These are phyloP conservation scores for Drosophila algonquin DNA, from an alignment of 2,888 invertebrate genomes.

Conservation along the genomic window DNA sequence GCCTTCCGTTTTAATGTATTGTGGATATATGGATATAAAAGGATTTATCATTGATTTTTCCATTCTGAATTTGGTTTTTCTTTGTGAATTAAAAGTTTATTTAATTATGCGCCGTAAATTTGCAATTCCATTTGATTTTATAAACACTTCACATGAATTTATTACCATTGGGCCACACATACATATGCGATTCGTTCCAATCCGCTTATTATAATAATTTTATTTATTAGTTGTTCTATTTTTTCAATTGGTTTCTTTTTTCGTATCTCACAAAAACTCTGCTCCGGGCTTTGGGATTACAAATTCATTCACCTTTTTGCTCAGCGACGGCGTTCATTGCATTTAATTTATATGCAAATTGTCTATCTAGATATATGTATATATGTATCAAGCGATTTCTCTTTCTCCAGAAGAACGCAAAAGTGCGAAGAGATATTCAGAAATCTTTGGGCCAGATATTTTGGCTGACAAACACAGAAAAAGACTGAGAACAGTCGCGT, in stretches of 20 bases:
- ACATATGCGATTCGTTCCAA: background rate
- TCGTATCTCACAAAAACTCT: background rate
- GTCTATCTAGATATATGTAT: background rate
- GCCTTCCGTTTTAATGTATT: background rate
- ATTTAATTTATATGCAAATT: background rate
- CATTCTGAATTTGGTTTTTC: background rate
- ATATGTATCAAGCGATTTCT: background rate
- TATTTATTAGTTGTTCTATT: background rate
- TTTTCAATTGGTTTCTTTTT: conserved; percentile 1
- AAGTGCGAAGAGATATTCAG: background rate
- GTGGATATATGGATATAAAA: background rate
- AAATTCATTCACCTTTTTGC: conserved; percentile 56
- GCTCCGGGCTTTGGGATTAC: background rate
- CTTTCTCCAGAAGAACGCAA: background rate
- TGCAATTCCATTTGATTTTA: conserved; percentile 1
- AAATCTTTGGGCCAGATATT: background rate
- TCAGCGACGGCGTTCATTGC: conserved; percentile 44
- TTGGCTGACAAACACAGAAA: background rate
- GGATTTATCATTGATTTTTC: background rate
- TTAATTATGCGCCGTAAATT: background rate
- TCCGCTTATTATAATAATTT: conserved; percentile 9
- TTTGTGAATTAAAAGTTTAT: background rate
- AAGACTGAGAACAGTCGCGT: conserved; percentile 34
- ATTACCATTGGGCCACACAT: background rate
- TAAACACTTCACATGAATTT: conserved; percentile 2